A percentile compares a stretch with the other conserved stretches of the same genome.
These are phyloP conservation scores for Cyphomyrus plagiostoma DNA, from an alignment of 2,113 vertebrate species.

Conservation along the genomic window DNA sequence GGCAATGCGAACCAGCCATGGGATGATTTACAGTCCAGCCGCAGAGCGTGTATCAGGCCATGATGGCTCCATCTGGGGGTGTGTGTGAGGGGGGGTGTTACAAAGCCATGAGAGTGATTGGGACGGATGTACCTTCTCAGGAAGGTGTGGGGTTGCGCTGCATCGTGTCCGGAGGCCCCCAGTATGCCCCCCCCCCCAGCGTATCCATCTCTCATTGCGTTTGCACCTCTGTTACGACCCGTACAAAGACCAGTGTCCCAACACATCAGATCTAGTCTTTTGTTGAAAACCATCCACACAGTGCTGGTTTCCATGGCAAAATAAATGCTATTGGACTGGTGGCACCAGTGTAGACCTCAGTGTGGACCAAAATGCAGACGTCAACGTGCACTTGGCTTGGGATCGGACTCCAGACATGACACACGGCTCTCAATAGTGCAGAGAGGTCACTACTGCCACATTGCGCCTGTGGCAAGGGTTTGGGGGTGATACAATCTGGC, in stretches of 20 bases:
- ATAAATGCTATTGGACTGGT: not conserved
- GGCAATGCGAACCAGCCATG: not conserved
- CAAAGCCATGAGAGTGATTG: not conserved
- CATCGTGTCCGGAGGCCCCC: not conserved
- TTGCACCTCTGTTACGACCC: not conserved
- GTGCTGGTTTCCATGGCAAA: not conserved
- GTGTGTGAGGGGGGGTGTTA: not conserved
- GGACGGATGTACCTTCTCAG: not conserved
- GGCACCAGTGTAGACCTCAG: not conserved
- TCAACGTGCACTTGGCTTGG: not conserved
- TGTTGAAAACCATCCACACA: not conserved
- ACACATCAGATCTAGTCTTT: not conserved
- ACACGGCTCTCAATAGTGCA: not conserved
- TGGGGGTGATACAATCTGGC: not conserved
- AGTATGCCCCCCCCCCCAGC: no score
- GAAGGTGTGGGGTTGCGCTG: not conserved
- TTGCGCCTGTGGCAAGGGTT: not conserved
- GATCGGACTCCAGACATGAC: not conserved
- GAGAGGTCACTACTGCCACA: not conserved
- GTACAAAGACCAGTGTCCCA: not conserved
- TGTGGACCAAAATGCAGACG: not conserved
- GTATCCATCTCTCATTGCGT: not conserved
- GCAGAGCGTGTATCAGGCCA: not conserved
- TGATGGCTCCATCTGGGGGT: not conserved
- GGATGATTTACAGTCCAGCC: not conserved